A percentile compares a stretch with the other conserved stretches of the same genome.
Conservation (phyloP, 2,888 invertebrate species). For the Chymomyza amoena region DNA sequence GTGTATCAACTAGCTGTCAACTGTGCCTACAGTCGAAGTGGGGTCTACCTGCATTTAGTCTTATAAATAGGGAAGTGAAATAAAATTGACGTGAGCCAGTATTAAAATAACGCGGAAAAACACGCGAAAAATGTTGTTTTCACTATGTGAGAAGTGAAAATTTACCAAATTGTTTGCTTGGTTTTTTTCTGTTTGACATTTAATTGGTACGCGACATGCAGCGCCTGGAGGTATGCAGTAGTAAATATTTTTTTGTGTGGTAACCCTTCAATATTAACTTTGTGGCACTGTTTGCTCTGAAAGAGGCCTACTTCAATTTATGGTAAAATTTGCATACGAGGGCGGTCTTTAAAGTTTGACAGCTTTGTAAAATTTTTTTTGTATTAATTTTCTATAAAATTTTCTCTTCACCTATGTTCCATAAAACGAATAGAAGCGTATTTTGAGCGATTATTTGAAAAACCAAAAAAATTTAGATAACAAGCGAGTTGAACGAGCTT, state of each 20-base stretch:
- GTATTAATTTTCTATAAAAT: no score
- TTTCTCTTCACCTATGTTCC: no score
- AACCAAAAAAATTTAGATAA: no score
- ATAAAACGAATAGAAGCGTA: no score
- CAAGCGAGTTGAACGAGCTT: no score
- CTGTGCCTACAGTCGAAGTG: conserved; percentile 46
- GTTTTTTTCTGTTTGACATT: conserved; percentile 33
- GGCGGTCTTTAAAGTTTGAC: no score
- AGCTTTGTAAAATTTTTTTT: no score
- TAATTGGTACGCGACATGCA: conserved; percentile 67
- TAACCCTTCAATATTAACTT: not conserved
- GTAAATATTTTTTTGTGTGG: conserved; percentile 43
- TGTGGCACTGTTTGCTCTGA: not conserved
- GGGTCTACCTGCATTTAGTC: conserved; percentile 29
- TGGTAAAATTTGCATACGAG: no score
- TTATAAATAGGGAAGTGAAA: conserved; percentile 15
- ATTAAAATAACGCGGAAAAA: conserved; percentile 43
- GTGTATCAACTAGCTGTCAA: conserved; percentile 13
- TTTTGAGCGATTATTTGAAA: no score
- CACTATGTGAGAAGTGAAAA: conserved; percentile 53
- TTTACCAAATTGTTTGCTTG: conserved; percentile 60
- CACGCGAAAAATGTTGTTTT: conserved; percentile 44
- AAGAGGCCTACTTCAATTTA: not conserved
- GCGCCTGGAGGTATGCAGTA: conserved; percentile 63
- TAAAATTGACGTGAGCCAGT: conserved; percentile 37